phyloP scores from a whole-genome alignment of 2,113 vertebrate genomes.

The Limanda limanda region DNA sequence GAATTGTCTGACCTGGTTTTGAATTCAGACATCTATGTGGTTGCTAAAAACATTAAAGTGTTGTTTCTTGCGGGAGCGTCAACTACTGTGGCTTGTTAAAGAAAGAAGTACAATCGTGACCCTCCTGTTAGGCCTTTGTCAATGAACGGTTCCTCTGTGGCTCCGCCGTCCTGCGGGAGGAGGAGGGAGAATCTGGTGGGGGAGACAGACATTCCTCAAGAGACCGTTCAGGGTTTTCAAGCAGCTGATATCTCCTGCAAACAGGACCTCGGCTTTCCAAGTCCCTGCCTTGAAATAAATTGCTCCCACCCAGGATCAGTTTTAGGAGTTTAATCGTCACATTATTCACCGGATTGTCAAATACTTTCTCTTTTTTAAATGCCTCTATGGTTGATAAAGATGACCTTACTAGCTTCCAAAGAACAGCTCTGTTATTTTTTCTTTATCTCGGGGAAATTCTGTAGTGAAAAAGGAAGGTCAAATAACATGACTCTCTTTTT shows the following conservation, averaged over 20 bases:
- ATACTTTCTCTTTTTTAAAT: constrained; percentile 64
- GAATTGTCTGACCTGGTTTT: background rate
- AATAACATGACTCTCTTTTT: constrained; percentile 61
- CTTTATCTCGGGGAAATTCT: constrained; percentile 65
- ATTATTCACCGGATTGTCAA: constrained; percentile 78
- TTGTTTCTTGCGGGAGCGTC: background rate
- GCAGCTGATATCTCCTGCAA: constrained; percentile 71
- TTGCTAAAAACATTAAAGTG: background rate
- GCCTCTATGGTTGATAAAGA: constrained; percentile 75
- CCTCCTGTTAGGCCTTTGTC: constrained; percentile 42
- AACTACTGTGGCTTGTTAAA: constrained; percentile 28
- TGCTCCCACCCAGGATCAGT: constrained; percentile 61
- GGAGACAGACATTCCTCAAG: constrained; percentile 67
- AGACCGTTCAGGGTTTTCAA: constrained; percentile 67
- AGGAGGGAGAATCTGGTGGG: constrained; percentile 56
- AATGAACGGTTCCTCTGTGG: constrained; percentile 43
- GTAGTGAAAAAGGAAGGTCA: constrained; percentile 73
- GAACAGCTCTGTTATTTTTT: constrained; percentile 54
- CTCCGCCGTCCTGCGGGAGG: constrained; percentile 34
- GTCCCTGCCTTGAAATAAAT: constrained; percentile 68
- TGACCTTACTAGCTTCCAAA: constrained; percentile 66
- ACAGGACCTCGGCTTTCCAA: constrained; percentile 52
- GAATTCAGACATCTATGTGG: background rate
- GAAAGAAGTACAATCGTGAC: constrained; percentile 15
- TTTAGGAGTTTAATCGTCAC: constrained; percentile 76